Conservation (phyloP, 1,140 invertebrate genomes). For the Brachionus asplanchnoidis region DNA sequence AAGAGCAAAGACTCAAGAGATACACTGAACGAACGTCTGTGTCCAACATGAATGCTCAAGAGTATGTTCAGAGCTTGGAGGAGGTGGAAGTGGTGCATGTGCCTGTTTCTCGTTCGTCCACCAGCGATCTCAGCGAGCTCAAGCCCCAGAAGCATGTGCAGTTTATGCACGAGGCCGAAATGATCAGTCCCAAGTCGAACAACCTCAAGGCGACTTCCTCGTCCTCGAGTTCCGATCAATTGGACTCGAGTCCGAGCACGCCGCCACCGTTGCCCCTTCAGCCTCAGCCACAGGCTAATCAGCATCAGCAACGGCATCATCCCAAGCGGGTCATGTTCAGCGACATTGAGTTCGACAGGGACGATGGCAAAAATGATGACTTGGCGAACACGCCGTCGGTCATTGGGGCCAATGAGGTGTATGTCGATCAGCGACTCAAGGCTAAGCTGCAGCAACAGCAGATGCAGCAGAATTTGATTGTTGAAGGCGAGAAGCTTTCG, state of each 20-base stretch:
- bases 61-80: not conserved
- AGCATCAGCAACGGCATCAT: not conserved
- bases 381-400: constrained; percentile 13
- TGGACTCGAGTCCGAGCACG: constrained; percentile 8
- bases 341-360: constrained; percentile 4
- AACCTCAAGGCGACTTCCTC: not conserved
- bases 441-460: constrained; percentile 31
- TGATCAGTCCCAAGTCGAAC: not conserved
- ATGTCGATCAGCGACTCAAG: constrained; percentile 55
- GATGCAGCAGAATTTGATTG: not conserved
- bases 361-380: constrained; percentile 29
- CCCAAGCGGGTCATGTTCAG: constrained; percentile 33
- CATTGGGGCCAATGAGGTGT: constrained; percentile 58
- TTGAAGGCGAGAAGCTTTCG: constrained; percentile 37
- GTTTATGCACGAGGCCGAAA: not conserved
- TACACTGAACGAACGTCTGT: not conserved
- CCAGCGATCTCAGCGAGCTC: not conserved
- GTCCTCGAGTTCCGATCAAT: constrained; percentile 5
- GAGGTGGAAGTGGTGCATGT: not conserved
- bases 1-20: not conserved
- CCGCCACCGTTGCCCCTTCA: constrained; percentile 13
- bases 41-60: not conserved
- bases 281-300: not conserved
- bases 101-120: not conserved
- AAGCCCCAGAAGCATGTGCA: constrained; percentile 12